A percentile compares a stretch with the other conserved stretches of the same genome.
Conservation (phyloP, 2,797 vertebrate genomes). For the Peromyscus aztecus region DNA sequence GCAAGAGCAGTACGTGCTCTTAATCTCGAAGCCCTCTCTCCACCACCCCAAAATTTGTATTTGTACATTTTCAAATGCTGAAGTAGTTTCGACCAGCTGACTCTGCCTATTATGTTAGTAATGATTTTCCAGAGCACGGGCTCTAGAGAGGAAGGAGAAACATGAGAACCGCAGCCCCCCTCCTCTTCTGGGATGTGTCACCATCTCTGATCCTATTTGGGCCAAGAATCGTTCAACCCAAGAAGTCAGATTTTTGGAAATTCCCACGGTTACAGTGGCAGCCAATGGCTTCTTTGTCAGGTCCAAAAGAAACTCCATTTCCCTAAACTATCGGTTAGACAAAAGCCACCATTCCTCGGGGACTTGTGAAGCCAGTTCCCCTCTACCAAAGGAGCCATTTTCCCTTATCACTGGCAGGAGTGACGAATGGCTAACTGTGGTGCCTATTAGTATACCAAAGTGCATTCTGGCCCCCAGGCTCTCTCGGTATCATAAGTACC, state of each 20-base stretch:
- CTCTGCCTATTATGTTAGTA: neutral
- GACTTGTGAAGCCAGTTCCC: neutral
- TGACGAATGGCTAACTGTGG: neutral
- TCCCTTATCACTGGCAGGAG: neutral
- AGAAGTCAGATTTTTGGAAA: constrained; percentile 1
- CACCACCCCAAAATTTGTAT: neutral
- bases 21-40: neutral
- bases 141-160: neutral
- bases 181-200: neutral
- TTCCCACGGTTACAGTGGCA: neutral
- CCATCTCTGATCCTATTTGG: neutral
- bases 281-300: neutral
- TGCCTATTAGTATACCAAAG: neutral
- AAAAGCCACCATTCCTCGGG: neutral
- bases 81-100: neutral
- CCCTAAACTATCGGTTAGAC: neutral
- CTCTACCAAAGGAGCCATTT: neutral
- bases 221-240: neutral
- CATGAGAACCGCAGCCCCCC: neutral
- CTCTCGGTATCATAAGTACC: neutral
- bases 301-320: neutral
- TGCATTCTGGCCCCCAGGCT: neutral
- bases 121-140: neutral
- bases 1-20: neutral
- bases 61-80: neutral